A percentile compares a stretch with the other conserved stretches of the same genome.
phyloP scores from a whole-genome alignment of 2,113 vertebrate genomes.

The Pterocles orientalis region DNA sequence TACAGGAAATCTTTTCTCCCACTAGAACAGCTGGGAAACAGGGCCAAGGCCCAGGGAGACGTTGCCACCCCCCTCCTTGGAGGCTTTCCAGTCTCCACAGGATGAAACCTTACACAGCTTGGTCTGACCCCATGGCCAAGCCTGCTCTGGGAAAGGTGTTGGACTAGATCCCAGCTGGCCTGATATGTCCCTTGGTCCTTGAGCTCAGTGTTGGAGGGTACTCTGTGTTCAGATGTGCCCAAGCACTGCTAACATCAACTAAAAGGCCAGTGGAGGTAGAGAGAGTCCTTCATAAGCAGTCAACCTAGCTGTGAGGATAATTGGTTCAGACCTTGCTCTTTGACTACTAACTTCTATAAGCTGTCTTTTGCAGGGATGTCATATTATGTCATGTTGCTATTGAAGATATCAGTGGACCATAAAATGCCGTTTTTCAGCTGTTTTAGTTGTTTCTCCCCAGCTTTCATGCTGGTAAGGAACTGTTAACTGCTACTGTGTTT shows the following conservation, averaged over 20 bases:
- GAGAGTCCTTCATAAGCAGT: neutral
- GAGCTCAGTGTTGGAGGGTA: neutral
- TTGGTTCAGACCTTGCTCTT: neutral
- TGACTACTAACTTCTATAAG: neutral
- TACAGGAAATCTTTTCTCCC: neutral
- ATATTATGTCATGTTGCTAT: neutral
- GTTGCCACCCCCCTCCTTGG: accelerated
- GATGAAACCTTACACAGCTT: neutral
- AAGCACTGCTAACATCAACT: neutral
- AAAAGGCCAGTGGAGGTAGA: neutral
- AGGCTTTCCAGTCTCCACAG: neutral
- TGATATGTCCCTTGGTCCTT: neutral
- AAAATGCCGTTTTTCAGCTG: neutral
- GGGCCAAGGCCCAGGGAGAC: accelerated
- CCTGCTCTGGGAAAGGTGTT: neutral
- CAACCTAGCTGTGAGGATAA: neutral
- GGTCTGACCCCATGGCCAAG: neutral
- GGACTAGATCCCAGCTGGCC: accelerated
- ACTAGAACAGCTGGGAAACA: accelerated
- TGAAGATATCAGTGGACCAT: neutral
- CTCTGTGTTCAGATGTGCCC: neutral
- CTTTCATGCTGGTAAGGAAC: neutral
- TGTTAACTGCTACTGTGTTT: neutral
- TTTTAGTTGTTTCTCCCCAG: neutral
- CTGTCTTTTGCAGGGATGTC: neutral